phyloP scores from a whole-genome alignment of 2,797 vertebrate genomes.

The Poecile montanus region DNA sequence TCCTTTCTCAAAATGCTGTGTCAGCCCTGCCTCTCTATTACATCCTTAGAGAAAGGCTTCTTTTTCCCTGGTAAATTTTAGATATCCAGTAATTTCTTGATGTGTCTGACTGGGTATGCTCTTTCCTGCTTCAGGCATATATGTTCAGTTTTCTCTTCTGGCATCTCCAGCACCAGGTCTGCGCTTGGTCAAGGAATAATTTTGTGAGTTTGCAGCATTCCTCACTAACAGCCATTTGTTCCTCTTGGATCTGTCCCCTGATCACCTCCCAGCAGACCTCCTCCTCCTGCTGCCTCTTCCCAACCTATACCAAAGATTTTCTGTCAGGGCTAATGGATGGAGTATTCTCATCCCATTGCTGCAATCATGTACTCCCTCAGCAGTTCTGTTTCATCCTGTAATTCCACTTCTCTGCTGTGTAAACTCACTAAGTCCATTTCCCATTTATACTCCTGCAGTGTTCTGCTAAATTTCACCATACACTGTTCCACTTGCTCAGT shows the following conservation, averaged over 20 bases:
- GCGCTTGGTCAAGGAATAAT: not conserved
- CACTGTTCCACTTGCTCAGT: not conserved
- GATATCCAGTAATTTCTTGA: not conserved
- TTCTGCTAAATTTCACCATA: not conserved
- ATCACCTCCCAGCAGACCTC: not conserved
- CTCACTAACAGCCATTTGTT: not conserved
- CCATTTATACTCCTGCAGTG: not conserved
- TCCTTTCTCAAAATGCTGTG: not conserved
- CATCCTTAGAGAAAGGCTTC: not conserved
- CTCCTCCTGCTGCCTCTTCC: not conserved
- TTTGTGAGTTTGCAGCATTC: not conserved
- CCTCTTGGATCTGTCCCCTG: not conserved
- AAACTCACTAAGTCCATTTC: not conserved
- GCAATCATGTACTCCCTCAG: not conserved
- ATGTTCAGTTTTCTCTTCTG: not conserved
- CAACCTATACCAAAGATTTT: not conserved
- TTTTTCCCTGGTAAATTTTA: not conserved
- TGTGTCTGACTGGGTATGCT: not conserved
- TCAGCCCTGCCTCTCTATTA: not conserved
- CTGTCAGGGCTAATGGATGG: not conserved
- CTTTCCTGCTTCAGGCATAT: not conserved
- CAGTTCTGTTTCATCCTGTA: not conserved
- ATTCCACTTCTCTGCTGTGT: not conserved
- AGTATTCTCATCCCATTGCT: not conserved
- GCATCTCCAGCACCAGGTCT: not conserved